A percentile compares a stretch with the other conserved stretches of the same genome.
These are phyloP conservation scores for Parnassius apollo DNA, from an alignment of 2,888 invertebrate genomes.

Conservation along the genomic window DNA sequence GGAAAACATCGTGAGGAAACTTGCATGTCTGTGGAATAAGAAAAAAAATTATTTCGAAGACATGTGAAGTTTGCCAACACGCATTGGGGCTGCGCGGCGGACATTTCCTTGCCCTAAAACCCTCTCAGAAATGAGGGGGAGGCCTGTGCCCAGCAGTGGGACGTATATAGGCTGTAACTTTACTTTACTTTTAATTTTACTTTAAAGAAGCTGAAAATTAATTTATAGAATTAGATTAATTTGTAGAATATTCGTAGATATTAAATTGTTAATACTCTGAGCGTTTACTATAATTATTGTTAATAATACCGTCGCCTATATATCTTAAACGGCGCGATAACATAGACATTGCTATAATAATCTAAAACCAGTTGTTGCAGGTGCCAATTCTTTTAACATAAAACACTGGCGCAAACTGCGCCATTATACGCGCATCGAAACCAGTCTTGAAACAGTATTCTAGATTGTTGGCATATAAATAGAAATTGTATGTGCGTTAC, in stretches of 20 bases:
- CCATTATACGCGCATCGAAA: constrained; percentile 7
- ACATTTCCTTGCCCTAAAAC: too few relatives aligned
- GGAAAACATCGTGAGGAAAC: too few relatives aligned
- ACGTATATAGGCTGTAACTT: too few relatives aligned
- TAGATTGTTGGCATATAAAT: constrained; percentile 21
- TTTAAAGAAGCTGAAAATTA: too few relatives aligned
- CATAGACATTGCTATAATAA: constrained; percentile 17
- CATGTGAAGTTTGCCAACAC: too few relatives aligned
- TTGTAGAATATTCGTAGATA: background rate
- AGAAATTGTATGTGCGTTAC: constrained; percentile 32
- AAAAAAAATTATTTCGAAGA: too few relatives aligned
- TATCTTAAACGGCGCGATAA: constrained; percentile 7
- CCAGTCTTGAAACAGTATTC: constrained; percentile 13
- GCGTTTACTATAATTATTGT: background rate
- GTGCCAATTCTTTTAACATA: constrained; percentile 21
- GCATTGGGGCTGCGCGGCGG: too few relatives aligned
- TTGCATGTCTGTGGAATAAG: too few relatives aligned
- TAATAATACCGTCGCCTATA: background rate
- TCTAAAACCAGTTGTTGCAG: constrained; percentile 16
- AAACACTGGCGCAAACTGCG: constrained; percentile 3
- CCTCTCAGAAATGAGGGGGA: too few relatives aligned
- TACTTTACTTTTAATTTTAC: too few relatives aligned
- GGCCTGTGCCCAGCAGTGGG: too few relatives aligned
- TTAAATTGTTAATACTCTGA: background rate
- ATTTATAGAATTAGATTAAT: too few relatives aligned